Conservation (phyloP, 2,888 invertebrate genomes). For the Neoascia interrupta region DNA sequence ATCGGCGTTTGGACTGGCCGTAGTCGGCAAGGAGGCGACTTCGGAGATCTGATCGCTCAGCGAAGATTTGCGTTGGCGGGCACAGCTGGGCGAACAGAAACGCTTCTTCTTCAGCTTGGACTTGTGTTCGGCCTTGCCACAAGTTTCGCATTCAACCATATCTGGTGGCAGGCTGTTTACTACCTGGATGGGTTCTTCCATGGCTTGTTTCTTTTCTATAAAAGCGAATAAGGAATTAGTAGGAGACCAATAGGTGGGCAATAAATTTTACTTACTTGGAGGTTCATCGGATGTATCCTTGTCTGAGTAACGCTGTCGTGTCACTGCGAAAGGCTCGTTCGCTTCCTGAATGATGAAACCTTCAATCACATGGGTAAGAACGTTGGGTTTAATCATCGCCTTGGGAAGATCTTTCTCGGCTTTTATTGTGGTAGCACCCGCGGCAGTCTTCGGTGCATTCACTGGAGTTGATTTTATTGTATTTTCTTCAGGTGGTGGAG, state of each 20-base stretch:
- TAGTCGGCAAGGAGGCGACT: slow-evolving; percentile 14
- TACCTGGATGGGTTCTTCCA: slow-evolving; percentile 72
- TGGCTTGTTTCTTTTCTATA: slow-evolving; percentile 76
- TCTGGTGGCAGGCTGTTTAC: slow-evolving; percentile 72
- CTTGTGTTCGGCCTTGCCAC: slow-evolving; percentile 84
- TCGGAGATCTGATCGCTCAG: slow-evolving; percentile 68
- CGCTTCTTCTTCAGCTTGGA: slow-evolving; percentile 87
- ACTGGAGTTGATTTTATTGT: slow-evolving; percentile 50
- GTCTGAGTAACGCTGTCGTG: slow-evolving; percentile 82
- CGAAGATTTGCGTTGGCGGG: slow-evolving; percentile 80
- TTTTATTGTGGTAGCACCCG: slow-evolving; percentile 74
- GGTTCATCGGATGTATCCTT: slow-evolving; percentile 86
- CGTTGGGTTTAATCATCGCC: slow-evolving; percentile 96
- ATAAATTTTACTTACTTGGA: slow-evolving; percentile 83
- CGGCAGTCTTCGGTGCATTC: slow-evolving; percentile 73
- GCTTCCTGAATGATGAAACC: slow-evolving; percentile 98
- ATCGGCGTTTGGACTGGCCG: slow-evolving; percentile 42
- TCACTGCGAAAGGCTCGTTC: slow-evolving; percentile 93
- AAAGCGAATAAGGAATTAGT: slow-evolving; percentile 26
- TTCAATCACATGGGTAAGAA: slow-evolving; percentile 97
- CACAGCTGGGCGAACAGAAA: slow-evolving; percentile 88
- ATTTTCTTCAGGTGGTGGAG: slow-evolving; percentile 25
- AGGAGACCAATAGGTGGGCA: slow-evolving; percentile 22
- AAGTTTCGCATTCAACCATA: slow-evolving; percentile 84
- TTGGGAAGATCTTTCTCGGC: slow-evolving; percentile 84